Evolutionary conservation across 2,113 vertebrate species (phyloP).

Genomic region (Gasterosteus aculeatus): DNA sequence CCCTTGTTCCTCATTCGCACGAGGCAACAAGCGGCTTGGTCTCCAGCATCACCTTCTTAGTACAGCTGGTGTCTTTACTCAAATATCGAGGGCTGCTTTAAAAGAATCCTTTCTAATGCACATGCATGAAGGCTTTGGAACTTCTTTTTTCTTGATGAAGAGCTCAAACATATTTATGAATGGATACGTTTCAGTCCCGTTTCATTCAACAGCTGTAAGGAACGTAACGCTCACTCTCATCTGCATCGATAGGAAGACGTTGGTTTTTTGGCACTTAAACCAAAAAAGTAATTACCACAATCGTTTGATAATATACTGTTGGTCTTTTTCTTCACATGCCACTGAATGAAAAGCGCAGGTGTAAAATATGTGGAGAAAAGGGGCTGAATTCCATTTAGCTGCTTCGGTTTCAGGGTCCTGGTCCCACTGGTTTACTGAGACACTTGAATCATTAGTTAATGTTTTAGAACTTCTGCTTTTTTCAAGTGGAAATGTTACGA

Average conservation of each 20-base stretch:
- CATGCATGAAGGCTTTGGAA: background rate
- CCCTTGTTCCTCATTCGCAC: constrained; percentile 1
- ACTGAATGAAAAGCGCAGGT: background rate
- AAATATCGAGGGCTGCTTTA: constrained; percentile 24
- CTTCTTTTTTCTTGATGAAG: background rate
- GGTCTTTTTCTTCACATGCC: background rate
- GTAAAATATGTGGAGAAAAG: background rate
- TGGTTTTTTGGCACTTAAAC: background rate
- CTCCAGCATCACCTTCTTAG: too few relatives aligned
- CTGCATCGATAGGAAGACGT: background rate
- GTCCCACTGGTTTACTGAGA: background rate
- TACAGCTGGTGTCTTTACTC: background rate
- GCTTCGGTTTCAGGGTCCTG: background rate
- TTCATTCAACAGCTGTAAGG: background rate
- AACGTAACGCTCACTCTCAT: background rate
- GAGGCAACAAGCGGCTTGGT: background rate
- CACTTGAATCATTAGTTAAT: background rate
- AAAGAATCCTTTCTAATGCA: constrained; percentile 36
- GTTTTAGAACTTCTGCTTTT: background rate
- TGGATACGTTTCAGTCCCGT: background rate
- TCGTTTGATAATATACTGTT: background rate
- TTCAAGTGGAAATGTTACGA: background rate
- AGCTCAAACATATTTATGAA: background rate
- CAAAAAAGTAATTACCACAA: background rate
- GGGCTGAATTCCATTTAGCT: background rate